These are phyloP conservation scores for Ancistrus triradiatus DNA, from an alignment of 2,113 vertebrate genomes.

Conservation along the genomic window DNA sequence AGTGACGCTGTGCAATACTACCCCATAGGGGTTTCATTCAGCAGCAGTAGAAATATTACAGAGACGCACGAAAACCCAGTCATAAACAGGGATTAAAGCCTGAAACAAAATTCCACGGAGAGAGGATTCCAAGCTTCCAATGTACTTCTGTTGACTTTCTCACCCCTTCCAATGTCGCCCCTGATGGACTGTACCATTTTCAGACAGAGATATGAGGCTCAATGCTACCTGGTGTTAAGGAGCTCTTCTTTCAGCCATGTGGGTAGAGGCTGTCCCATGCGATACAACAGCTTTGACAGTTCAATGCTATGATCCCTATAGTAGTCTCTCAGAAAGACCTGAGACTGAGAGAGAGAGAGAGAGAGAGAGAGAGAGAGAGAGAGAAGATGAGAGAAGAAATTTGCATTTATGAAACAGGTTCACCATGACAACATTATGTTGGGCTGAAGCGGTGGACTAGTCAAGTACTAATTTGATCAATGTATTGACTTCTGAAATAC, in stretches of 20 bases:
- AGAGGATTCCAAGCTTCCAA: neutral
- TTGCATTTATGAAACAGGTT: too few species aligned
- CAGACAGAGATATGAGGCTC: neutral
- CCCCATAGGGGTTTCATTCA: constrained; percentile 33
- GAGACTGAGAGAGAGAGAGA: constrained; percentile 70
- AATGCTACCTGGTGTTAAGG: constrained; percentile 91
- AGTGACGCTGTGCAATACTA: neutral
- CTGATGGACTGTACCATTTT: neutral
- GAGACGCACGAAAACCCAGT: neutral
- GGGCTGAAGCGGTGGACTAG: too few species aligned
- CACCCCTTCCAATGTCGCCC: neutral
- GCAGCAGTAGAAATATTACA: neutral
- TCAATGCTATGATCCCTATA: constrained; percentile 94
- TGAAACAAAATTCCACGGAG: neutral
- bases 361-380: constrained; percentile 8
- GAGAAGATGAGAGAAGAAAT: neutral
- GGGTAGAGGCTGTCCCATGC: constrained; percentile 90
- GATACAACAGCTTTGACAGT: constrained; percentile 94
- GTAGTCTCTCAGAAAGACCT: constrained; percentile 86
- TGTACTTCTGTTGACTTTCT: neutral
- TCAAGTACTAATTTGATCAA: too few species aligned
- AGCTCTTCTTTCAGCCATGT: constrained; percentile 93
- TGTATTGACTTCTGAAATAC: too few species aligned
- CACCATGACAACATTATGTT: too few species aligned
- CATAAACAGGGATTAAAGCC: neutral